Percentiles rank a stretch among this genome's conserved stretches.
Conservation (phyloP, 1,140 invertebrate genomes). For the Chymomyza costata region DNA sequence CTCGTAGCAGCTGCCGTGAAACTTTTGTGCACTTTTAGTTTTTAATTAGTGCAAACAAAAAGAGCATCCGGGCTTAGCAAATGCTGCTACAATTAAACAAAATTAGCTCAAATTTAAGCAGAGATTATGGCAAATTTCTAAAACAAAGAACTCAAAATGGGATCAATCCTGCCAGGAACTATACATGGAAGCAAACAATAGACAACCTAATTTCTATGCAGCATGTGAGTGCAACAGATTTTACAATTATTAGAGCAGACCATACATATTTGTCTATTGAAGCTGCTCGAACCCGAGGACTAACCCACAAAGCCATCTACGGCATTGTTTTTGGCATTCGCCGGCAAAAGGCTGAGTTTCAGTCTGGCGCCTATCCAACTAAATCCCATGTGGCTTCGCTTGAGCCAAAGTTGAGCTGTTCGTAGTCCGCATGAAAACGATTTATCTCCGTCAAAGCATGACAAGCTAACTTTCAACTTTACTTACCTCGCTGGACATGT, state of each 20-base stretch:
- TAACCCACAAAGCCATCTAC: conserved; percentile 25
- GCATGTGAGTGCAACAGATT: conserved; percentile 6
- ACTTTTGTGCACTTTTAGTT: conserved; percentile 7
- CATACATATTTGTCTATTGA: too few species aligned
- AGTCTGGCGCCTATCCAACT: neutral
- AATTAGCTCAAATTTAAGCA: conserved; percentile 73
- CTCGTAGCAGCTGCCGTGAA: conserved; percentile 1
- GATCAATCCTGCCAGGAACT: too few species aligned
- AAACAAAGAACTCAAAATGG: conserved; percentile 30
- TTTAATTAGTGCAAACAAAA: conserved; percentile 68
- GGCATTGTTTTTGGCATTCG: conserved; percentile 44
- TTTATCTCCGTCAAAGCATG: too few species aligned
- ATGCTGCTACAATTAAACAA: conserved; percentile 68
- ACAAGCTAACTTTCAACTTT: conserved; percentile 4
- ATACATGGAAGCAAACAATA: too few species aligned
- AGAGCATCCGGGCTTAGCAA: conserved; percentile 25
- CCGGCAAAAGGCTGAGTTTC: too few species aligned
- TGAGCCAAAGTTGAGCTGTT: too few species aligned
- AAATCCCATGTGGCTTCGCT: too few species aligned
- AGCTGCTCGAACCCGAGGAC: conserved; percentile 8
- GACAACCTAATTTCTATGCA: too few species aligned
- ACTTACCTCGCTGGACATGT: conserved; percentile 54
- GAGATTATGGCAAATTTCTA: conserved; percentile 61
- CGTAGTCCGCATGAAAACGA: too few species aligned
- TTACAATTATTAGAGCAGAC: conserved; percentile 61